Evolutionary conservation across 2,113 vertebrate genomes (phyloP), one percentile per base, ranked within the genome.

Genomic region (Paedocypris sp.): DNA sequence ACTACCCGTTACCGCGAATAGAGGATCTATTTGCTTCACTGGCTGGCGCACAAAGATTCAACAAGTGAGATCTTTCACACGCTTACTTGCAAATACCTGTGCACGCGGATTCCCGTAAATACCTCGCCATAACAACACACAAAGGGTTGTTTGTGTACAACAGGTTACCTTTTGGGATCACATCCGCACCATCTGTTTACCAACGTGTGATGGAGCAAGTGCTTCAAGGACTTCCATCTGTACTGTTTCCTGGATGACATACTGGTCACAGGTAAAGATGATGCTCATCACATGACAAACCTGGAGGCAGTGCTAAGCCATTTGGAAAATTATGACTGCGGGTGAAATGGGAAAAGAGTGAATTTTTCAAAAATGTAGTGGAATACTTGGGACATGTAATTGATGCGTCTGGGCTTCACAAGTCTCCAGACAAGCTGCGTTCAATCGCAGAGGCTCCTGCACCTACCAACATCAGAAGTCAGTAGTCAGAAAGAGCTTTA

Each of bases 231-330:
- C 33, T 60, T 2, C 26, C 23, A 0, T 22, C 28, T 10, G 29
- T 63, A 63, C 13, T 61, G 60, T 18, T 54, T 56, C n/a, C 18
- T 67, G 41, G 53, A 60, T 1, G 54, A 72, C 23, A 64, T 48
- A 2, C 42, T 56, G 2, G 15, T 60, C 4, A 60, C 47, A 16
- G 56, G 43, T 1, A 13, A 3, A 1, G 47, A 62, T 4, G 16
- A 58, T 31, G 15, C 7, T 0, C n/a, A 62, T 0, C 64, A 67
- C 5, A 13, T 63, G 12, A 5, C 33, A 7, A 56, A 54, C 8
- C 19, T 66, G 13, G 20, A 47, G 10, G 25, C 32, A 3, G 59
- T 48, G 7, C 28, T 67, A 1, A 19, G 39, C 11, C 16, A n/a
- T 1, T 26, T 67, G 25, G 49, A 67, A 9, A 36, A 62, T 11